Evolutionary conservation across 2,113 vertebrate genomes (phyloP), one percentile per base, ranked within the genome.

Genomic region (Sisor rabdophorus): DNA sequence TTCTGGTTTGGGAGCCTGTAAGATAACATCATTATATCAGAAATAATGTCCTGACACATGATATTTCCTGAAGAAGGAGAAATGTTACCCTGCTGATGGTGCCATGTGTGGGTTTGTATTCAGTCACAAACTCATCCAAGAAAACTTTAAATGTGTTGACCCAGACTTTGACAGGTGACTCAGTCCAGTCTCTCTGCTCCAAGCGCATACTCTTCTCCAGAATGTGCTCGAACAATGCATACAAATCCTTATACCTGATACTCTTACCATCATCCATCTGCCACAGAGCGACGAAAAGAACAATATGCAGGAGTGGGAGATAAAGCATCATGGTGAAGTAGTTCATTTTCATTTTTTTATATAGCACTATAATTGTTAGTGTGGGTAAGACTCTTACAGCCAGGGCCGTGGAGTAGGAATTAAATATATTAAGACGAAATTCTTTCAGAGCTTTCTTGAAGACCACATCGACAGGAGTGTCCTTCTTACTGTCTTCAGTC

Each of bases 71-170:
- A 12, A 36, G 9, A 28, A 30, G 11, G 12, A 32, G 10, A 48
- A 12, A 26, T 3, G 17, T 73, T 93, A 99, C 97, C 95, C 94
- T 98, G 81, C 88, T 88, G 0, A 81, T 10, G 0, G 90, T 87
- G 85, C 87, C 92, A 79, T 98, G 92, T 84, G 92, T 69, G 55
- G 93, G 92, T 86, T 98, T 98, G 89, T 96, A 94, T 79, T 98
- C 96, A 0, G 91, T 94, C 95, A 98, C 95, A 70, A 98, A 99
- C 89, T 99, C 96, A 84, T 98, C 97, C 85, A 99, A 91, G 89
- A 99, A 99, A 65, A 98, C 93, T 87, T 98, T 98, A 75, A 99
- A 99, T 44, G 96, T 98, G 85, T 99, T 99, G 86, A 98, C 95
- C 96, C 97, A 98, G 61, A 99, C 97, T 88, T 92, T 95, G 52